Evolutionary conservation across 2,797 vertebrate species (phyloP).

Genomic region (Tragelaphus oryx): DNA sequence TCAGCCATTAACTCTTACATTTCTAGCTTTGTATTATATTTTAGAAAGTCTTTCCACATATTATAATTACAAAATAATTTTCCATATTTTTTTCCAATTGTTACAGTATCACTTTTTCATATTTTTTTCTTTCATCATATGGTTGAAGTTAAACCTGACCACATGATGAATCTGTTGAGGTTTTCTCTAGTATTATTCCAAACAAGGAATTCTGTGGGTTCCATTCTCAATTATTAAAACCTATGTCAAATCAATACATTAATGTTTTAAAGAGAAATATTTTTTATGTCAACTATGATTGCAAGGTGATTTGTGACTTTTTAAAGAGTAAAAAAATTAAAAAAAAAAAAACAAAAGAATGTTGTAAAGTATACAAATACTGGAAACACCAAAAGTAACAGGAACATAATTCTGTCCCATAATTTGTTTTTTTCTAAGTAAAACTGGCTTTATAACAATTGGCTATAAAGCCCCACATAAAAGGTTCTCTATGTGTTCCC

Average conservation of each 20-base stretch:
- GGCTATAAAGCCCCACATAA: background rate
- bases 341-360: background rate
- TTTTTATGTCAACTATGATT: background rate
- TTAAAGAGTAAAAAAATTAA: background rate
- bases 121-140: background rate
- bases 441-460: background rate
- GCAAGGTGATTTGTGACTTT: background rate
- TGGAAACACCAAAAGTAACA: background rate
- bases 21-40: background rate
- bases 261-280: background rate
- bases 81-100: background rate
- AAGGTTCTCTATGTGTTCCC: background rate
- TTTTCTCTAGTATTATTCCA: background rate
- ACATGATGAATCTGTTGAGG: background rate
- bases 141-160: background rate
- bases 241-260: background rate
- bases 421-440: background rate
- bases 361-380: background rate
- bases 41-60: background rate
- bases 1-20: background rate
- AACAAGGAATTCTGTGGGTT: background rate
- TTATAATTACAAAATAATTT: background rate
- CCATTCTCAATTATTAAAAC: background rate
- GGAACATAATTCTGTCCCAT: background rate
- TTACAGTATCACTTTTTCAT: background rate